phyloP scores from a whole-genome alignment of 2,797 vertebrate genomes.

The Erethizon dorsatum region DNA sequence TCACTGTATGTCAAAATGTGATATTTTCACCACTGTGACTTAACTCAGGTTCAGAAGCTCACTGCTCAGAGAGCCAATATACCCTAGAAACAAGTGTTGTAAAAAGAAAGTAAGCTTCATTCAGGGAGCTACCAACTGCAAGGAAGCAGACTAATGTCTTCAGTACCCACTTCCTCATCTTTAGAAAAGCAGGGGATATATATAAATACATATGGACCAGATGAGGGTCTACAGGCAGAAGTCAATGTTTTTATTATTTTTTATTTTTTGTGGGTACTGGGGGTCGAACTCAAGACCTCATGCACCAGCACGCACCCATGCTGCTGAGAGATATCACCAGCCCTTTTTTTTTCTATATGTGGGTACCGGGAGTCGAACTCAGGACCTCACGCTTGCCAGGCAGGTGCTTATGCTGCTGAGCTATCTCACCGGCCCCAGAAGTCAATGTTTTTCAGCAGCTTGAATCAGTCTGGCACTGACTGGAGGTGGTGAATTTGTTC shows the following conservation, averaged over 20 bases:
- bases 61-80: background rate
- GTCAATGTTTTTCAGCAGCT: background rate
- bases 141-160: background rate
- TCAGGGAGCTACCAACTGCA: background rate
- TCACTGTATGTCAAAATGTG: background rate
- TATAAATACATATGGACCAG: background rate
- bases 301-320: no score
- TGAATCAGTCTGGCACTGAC: background rate
- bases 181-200: background rate
- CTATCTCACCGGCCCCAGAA: background rate
- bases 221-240: background rate
- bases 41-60: background rate
- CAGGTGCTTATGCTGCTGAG: no score
- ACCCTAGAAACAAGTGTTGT: background rate
- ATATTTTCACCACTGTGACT: background rate
- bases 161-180: background rate
- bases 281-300: no score
- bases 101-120: background rate
- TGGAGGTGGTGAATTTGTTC: background rate
- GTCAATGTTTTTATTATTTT: background rate
- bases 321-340: no score
- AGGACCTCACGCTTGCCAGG: no score
- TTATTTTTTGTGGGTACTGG: no score
- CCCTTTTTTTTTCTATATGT: no score
- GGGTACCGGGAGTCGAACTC: no score